Evolutionary conservation across 92 coral and sea anemone species (phyloP).

Genomic region (Epizoanthus stellaris): DNA sequence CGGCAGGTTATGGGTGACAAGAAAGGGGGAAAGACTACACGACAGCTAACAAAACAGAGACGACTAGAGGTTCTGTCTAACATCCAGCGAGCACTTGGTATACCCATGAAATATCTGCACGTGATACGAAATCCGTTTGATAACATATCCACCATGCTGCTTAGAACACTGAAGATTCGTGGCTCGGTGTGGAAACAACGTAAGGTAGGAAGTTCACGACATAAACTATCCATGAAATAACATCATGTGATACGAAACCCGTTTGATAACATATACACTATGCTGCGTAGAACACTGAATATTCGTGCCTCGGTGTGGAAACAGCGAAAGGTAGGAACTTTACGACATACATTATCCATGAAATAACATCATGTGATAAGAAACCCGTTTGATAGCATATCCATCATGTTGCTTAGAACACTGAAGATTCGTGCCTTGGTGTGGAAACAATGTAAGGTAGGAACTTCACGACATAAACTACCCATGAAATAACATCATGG

Average conservation of each 20-base stretch:
- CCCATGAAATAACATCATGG: background rate
- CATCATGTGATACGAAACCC: slow-evolving; percentile 66
- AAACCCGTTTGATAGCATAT: slow-evolving; percentile 95
- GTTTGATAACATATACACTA: slow-evolving; percentile 93
- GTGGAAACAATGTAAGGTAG: slow-evolving; percentile 54
- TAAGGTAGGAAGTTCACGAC: slow-evolving; percentile 46
- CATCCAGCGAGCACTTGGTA: slow-evolving; percentile 55
- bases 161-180: slow-evolving; percentile 67
- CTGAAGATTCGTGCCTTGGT: slow-evolving; percentile 56
- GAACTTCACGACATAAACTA: background rate
- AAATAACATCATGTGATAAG: slow-evolving; percentile 11
- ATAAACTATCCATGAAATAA: background rate
- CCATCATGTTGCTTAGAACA: slow-evolving; percentile 84
- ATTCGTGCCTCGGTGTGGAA: slow-evolving; percentile 44
- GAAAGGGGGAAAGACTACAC: slow-evolving; percentile 87
- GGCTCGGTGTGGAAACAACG: slow-evolving; percentile 28
- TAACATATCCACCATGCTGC: slow-evolving; percentile 94
- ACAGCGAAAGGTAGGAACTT: slow-evolving; percentile 52
- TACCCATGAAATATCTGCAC: slow-evolving; percentile 81
- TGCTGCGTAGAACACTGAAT: slow-evolving; percentile 74
- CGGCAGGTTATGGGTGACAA: slow-evolving; percentile 93
- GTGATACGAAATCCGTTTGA: slow-evolving; percentile 95
- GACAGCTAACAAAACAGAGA: slow-evolving; percentile 57
- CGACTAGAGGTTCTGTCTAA: slow-evolving; percentile 35
- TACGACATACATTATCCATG: background rate